phyloP scores from a whole-genome alignment of 2,888 invertebrate genomes.

The Andrena minutula region DNA sequence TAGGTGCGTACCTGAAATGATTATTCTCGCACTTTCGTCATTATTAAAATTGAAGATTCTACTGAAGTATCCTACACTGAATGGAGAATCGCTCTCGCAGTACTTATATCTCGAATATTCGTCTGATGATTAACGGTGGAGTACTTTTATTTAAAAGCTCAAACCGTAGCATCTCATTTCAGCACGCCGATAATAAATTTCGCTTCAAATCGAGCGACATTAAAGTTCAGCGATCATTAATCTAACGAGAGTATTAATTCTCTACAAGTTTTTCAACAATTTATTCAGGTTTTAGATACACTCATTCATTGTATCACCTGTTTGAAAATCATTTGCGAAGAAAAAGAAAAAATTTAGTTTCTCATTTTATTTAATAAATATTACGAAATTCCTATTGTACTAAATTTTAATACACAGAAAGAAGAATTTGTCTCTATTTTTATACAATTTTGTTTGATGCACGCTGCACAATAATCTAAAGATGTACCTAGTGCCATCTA shows the following conservation, averaged over 20 bases:
- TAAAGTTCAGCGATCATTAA: constrained; percentile 7
- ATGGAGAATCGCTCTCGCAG: constrained; percentile 42
- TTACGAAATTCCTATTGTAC: no score
- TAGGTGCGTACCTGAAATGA: constrained; percentile 64
- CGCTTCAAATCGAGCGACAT: constrained; percentile 12
- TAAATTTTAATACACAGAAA: no score
- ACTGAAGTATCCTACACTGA: constrained; percentile 51
- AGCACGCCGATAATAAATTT: constrained; percentile 30
- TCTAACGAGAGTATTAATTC: constrained; percentile 38
- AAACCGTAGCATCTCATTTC: constrained; percentile 11
- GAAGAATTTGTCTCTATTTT: neutral
- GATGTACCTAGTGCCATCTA: constrained; percentile 36
- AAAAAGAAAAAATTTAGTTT: no score
- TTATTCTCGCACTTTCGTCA: constrained; percentile 70
- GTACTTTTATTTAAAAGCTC: constrained; percentile 37
- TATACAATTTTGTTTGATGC: no score
- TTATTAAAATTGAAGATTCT: constrained; percentile 58
- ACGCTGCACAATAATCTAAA: constrained; percentile 6
- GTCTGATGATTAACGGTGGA: constrained; percentile 44
- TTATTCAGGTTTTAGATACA: neutral
- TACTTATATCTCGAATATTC: constrained; percentile 35
- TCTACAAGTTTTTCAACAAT: neutral
- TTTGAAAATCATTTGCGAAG: neutral
- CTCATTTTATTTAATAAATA: no score
- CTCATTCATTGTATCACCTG: neutral